Base-by-base conservation (phyloP, 2,888 invertebrate genomes). In the Steromphala cineraria region DNA sequence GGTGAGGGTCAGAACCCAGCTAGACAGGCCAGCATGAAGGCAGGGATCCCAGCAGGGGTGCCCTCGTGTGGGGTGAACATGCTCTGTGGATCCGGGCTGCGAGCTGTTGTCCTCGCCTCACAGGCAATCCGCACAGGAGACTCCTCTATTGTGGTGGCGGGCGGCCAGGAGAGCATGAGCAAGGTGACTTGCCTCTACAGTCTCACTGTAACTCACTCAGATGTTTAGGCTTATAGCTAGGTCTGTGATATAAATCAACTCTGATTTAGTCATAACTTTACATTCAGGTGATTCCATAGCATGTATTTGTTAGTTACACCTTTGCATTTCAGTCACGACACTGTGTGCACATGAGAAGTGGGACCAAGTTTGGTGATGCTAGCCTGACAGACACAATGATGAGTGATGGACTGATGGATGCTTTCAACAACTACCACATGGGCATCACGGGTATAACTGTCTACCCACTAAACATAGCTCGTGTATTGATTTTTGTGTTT, bases 131-230 rank as follows among this genome's bases (percentile, higher is more conserved):
- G 94, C 84, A 92, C 94, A 76, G 96, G 96, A 5, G 96, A 96
- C 89, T 94, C 95, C 2, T 92, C 94, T 31, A 94, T 97, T 83
- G 95, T 96, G 4, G 95, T 97, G 24, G 96, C 96, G 87, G 97
- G 97, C 46, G 97, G 97, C 0, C 97, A 97, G 94, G 97, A 97
- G 93, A 96, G 94, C 87, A 97, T 97, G 97, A 96, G 96, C 79
- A 94, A 95, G 88, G 93, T 92, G 28, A 53, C 15, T 75, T 62
- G 3, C 15, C 2, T 21, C 8, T 19, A 19, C 7, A 56, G 7
- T 24, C 15, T 7, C 10, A 36, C 8, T 5, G 36, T 36, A 36
- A 5, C 8, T 36, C 36, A 36, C 8, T 10, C 55, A 19, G 3
- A n/a, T n/a, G n/a, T n/a, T n/a, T 55, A 55, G 2, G 2, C 21